Evolutionary conservation across 2,113 vertebrate species (phyloP).

Genomic region (Speoplatyrhinus poulsoni): DNA sequence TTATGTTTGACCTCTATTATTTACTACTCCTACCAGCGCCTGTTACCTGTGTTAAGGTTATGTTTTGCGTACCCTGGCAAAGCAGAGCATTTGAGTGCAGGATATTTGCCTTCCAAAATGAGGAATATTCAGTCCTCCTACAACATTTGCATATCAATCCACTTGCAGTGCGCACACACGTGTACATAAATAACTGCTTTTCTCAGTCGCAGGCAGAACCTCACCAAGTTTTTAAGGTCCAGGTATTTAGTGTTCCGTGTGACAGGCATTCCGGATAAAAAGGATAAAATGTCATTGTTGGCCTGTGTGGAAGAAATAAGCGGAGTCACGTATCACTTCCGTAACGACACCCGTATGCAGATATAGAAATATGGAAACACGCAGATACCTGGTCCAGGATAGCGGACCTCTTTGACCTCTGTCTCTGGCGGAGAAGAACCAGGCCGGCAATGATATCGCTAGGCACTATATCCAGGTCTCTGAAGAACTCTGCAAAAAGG

Average conservation of each 20-base stretch:
- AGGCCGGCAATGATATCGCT: constrained; percentile 98
- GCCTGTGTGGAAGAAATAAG: constrained; percentile 75
- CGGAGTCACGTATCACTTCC: constrained; percentile 6
- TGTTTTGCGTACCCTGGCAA: background rate
- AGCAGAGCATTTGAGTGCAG: background rate
- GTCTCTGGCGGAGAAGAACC: constrained; percentile 92
- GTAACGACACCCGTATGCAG: background rate
- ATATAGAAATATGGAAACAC: background rate
- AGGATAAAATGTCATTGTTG: constrained; percentile 97
- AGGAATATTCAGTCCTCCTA: background rate
- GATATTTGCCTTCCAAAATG: too few species aligned
- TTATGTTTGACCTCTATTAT: too few species aligned
- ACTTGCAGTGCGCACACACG: too few species aligned
- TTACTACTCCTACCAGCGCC: too few species aligned
- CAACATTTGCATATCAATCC: too few species aligned
- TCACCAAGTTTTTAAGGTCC: constrained; percentile 95
- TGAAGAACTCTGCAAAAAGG: constrained; percentile 97
- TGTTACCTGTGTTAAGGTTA: too few species aligned
- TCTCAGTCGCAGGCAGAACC: constrained; percentile 33
- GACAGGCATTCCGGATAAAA: constrained; percentile 97
- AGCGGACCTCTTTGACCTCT: constrained; percentile 88
- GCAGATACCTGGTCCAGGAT: constrained; percentile 79
- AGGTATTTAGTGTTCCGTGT: constrained; percentile 96
- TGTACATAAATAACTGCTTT: too few species aligned
- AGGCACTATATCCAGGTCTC: constrained; percentile 97